phyloP scores from a whole-genome alignment of 1,140 invertebrate genomes.

The Nilaparvata lugens region DNA sequence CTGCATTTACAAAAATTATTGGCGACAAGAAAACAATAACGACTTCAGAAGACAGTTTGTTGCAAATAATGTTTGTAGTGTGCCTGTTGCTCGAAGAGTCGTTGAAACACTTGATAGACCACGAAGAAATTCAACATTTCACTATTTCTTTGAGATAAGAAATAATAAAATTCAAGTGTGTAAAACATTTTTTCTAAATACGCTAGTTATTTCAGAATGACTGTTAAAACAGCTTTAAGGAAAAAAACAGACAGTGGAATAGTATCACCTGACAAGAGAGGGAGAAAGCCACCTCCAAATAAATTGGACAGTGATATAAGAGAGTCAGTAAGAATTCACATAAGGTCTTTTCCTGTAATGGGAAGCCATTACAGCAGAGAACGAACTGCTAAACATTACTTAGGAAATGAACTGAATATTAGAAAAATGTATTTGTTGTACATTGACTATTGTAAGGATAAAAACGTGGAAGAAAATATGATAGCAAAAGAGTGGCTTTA shows the following conservation, averaged over 20 bases:
- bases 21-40: neutral
- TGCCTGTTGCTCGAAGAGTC: neutral
- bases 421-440: constrained; percentile 4
- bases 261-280: constrained; percentile 11
- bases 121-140: neutral
- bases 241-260: constrained; percentile 11
- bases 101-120: neutral
- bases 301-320: constrained; percentile 12
- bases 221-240: neutral
- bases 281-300: constrained; percentile 10
- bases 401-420: constrained; percentile 9
- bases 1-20: constrained; percentile 6
- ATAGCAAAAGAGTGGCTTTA: constrained; percentile 12
- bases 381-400: constrained; percentile 12
- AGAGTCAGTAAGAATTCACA: constrained; percentile 13
- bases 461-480: neutral
- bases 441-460: neutral
- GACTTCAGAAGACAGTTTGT: constrained; percentile 11
- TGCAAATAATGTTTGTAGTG: neutral
- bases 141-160: constrained; percentile 9
- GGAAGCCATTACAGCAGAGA: constrained; percentile 18
- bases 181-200: constrained; percentile 17
- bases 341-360: constrained; percentile 4
- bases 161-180: constrained; percentile 8
- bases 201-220: constrained; percentile 2